phyloP scores from a whole-genome alignment of 2,797 vertebrate genomes.

The Scarus forsteni region DNA sequence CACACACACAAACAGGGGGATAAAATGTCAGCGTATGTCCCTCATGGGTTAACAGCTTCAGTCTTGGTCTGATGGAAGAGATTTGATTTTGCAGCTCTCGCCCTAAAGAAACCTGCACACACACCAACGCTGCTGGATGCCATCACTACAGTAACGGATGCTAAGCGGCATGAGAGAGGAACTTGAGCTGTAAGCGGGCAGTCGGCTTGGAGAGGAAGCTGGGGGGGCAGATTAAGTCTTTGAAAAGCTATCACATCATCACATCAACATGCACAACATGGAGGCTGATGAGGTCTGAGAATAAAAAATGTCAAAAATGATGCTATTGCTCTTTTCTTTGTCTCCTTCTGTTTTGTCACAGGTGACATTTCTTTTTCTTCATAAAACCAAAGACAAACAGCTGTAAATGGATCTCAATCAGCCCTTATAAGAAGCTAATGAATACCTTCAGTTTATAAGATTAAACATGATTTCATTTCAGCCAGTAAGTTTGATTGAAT shows the following conservation, averaged over 20 bases:
- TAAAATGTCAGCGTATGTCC: constrained; percentile 14
- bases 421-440: background rate
- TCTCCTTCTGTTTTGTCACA: background rate
- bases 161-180: constrained; percentile 60
- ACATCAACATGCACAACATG: constrained; percentile 2
- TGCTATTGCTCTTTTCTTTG: background rate
- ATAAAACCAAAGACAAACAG: no score
- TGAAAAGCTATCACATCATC: background rate
- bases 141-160: constrained; percentile 65
- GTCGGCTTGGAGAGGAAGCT: constrained; percentile 33
- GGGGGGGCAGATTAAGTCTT: constrained; percentile 9
- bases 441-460: background rate
- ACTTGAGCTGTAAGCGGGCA: constrained; percentile 60
- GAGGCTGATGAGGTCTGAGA: background rate
- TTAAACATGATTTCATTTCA: background rate
- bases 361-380: background rate
- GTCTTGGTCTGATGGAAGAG: background rate
- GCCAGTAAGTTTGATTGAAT: background rate
- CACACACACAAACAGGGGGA: background rate
- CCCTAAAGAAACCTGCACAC: constrained; percentile 16
- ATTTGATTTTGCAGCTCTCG: background rate
- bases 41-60: background rate
- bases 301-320: background rate
- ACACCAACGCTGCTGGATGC: constrained; percentile 42
- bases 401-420: constrained; percentile 18